These are phyloP conservation scores for Etheostoma spectabile DNA, from an alignment of 2,113 vertebrate species.

Conservation along the genomic window DNA sequence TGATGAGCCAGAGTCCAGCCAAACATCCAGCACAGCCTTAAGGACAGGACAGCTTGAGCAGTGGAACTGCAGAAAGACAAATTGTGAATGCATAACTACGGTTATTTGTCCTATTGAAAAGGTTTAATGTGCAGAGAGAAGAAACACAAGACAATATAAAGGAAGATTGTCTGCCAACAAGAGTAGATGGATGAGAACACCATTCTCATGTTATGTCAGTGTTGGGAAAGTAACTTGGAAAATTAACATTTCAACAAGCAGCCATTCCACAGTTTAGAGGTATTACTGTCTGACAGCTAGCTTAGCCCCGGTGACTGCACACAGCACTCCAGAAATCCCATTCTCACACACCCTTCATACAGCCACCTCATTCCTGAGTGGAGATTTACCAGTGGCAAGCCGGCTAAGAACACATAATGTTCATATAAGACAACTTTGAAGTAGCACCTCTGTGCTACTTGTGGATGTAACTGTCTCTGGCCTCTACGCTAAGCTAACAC, in stretches of 20 bases:
- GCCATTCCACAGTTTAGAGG: neutral
- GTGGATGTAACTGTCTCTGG: neutral
- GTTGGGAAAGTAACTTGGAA: neutral
- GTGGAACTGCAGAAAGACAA: neutral
- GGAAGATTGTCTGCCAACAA: neutral
- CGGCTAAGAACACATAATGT: neutral
- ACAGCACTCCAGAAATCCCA: neutral
- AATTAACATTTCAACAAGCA: neutral
- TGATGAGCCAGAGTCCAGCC: conserved; percentile 18
- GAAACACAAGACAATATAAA: neutral
- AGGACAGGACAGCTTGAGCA: conserved; percentile 19
- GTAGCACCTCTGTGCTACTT: neutral
- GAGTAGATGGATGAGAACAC: neutral
- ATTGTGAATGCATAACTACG: neutral
- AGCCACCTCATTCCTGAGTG: neutral
- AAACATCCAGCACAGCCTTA: conserved; percentile 1
- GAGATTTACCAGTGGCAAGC: neutral
- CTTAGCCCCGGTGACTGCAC: neutral
- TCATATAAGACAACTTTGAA: neutral
- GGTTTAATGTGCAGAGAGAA: neutral
- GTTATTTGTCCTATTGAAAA: neutral
- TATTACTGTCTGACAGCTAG: neutral
- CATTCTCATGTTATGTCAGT: neutral
- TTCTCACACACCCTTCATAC: neutral
- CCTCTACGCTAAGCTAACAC: neutral